Base-by-base conservation (phyloP, 1,140 invertebrate species). In the Aplysia californica region DNA sequence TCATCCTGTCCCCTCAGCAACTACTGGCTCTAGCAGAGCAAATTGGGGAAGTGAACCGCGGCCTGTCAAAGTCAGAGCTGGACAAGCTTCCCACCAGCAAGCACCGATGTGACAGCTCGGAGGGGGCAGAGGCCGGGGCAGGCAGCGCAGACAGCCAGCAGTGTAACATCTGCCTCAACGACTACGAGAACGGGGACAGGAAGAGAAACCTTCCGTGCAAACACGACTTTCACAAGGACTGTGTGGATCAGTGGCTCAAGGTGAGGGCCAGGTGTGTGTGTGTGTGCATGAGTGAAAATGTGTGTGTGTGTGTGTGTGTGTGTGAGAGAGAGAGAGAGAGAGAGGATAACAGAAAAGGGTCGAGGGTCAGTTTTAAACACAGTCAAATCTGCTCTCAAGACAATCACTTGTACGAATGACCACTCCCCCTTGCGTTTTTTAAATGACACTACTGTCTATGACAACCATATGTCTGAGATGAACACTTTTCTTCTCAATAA, bases 211-310 rank as follows among this genome's bases (percentile, higher is more conserved):
- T 97, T 79, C 95, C 95, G 1, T 97, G 96, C 88, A 96, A 96
- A 94, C 96, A 97, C 91, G 92, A 97, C 78, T 97, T 96, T 90
- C 96, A 97, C 88, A 95, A 95, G 85, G 95, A 96, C 85, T 97
- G 96, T 87, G 95, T 97, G 59, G 96, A 97, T 89, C 95, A 96
- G 88, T 98, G 96, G 96, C 92, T 98, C 33, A 93, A 83, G 77
- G 82, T 83, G 39, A 69, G 76, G 59, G 21, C 3, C 33, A 20
- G 1, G 21, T 29, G 15, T 75, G 21, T 44, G 5, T 33, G 36
- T 65, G 36, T 39, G 38, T 21, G 31, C 5, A n/a, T n/a, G 18
- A 21, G 56, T 55, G 2, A 55, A 56, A 31, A 21, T 1, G 6
- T 20, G 26, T 4, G 1, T 64, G 5, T n/a, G 10, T n/a, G n/a